Conservation (phyloP, 2,113 vertebrate species). For the Microtus oregoni region DNA sequence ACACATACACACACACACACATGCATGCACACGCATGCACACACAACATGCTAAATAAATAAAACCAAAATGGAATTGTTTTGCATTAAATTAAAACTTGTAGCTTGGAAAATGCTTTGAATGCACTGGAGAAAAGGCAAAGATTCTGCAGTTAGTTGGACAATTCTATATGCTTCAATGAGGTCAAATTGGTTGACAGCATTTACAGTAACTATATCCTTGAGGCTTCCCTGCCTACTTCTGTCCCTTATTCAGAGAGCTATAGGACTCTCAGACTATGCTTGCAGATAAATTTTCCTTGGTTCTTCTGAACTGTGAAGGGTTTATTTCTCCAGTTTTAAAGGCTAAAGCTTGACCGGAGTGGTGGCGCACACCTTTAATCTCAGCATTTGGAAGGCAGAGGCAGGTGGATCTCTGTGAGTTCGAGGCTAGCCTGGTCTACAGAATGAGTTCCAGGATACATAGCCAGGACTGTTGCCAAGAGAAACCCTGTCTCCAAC, state of each 20-base stretch:
- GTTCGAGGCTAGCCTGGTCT: not conserved
- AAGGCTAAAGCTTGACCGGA: not conserved
- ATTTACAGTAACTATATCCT: not conserved
- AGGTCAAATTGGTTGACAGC: not conserved
- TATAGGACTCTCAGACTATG: not conserved
- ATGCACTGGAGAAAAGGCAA: not conserved
- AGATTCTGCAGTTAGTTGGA: not conserved
- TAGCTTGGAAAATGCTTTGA: not conserved
- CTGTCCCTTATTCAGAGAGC: not conserved
- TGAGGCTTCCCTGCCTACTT: not conserved
- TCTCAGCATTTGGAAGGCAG: too few relatives aligned
- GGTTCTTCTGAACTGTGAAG: not conserved
- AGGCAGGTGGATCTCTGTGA: too few relatives aligned
- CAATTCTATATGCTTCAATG: not conserved
- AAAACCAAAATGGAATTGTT: not conserved
- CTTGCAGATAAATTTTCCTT: not conserved
- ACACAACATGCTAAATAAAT: not conserved
- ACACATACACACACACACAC: not conserved
- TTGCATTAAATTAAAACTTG: not conserved
- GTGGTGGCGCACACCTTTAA: not conserved
- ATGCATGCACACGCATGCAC: not conserved
- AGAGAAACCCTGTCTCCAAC: not conserved
- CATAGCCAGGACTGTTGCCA: not conserved
- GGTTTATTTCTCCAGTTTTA: not conserved
- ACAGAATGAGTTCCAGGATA: not conserved